Evolutionary conservation across 2,797 vertebrate genomes (phyloP).

Genomic region (Acipenser transmontanus): DNA sequence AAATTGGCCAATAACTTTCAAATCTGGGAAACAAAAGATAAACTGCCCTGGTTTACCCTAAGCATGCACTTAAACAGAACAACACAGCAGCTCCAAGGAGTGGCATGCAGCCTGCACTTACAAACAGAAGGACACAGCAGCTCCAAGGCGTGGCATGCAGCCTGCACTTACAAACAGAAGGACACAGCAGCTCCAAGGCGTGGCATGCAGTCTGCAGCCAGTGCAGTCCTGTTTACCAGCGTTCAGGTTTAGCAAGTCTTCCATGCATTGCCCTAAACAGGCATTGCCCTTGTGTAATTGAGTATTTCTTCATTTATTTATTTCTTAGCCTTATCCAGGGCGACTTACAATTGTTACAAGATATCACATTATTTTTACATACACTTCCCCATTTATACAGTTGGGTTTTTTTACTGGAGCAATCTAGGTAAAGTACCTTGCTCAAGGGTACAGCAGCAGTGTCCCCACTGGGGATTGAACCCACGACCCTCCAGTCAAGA

Average conservation of each 20-base stretch:
- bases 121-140: background rate
- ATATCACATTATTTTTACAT: too few species aligned
- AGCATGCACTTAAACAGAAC: background rate
- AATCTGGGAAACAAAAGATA: background rate
- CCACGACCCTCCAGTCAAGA: too few species aligned
- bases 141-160: background rate
- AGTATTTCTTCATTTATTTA: too few species aligned
- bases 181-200: background rate
- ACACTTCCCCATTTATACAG: too few species aligned
- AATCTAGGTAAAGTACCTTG: too few species aligned
- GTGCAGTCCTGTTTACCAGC: background rate
- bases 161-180: background rate
- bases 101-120: background rate
- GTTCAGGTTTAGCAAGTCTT: background rate
- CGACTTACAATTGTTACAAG: too few species aligned
- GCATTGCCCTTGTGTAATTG: too few species aligned
- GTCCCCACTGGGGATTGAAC: too few species aligned
- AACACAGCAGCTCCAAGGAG: background rate
- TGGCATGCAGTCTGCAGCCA: background rate
- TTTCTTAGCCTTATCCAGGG: too few species aligned
- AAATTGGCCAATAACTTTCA: background rate
- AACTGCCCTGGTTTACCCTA: background rate
- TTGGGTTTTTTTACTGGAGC: too few species aligned
- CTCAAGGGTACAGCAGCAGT: too few species aligned
- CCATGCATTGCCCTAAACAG: too few species aligned